phyloP scores from a whole-genome alignment of 1,140 invertebrate genomes.

The Pseudomyrmex concolor region DNA sequence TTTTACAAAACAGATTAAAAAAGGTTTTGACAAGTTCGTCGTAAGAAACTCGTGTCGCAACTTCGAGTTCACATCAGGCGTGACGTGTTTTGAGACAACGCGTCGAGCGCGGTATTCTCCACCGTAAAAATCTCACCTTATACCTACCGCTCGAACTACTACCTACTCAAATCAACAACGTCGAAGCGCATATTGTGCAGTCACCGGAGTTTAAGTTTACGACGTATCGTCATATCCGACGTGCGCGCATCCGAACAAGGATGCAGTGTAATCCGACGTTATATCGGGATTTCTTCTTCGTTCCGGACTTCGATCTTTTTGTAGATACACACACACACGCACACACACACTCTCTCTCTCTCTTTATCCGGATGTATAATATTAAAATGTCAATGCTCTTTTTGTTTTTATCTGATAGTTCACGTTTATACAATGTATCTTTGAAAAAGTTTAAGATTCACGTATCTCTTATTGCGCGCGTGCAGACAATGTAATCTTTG shows the following conservation, averaged over 20 bases:
- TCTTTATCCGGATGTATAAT: not conserved
- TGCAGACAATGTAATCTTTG: not conserved
- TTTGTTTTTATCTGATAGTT: not conserved
- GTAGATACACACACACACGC: not conserved
- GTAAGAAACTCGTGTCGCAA: not conserved
- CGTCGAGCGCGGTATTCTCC: not conserved
- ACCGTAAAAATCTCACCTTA: conserved; percentile 30
- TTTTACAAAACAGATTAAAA: not conserved
- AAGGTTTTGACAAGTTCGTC: too few relatives aligned
- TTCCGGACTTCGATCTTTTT: conserved; percentile 8
- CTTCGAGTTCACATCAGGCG: not conserved
- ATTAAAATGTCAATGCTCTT: not conserved
- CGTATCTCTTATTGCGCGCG: not conserved
- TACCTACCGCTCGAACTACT: conserved; percentile 18
- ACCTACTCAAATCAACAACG: conserved; percentile 25
- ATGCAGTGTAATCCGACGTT: conserved; percentile 32
- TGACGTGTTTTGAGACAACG: not conserved
- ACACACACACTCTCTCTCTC: too few relatives aligned
- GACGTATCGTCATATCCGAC: conserved; percentile 48
- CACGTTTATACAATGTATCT: not conserved
- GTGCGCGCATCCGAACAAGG: conserved; percentile 25
- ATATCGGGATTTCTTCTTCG: conserved; percentile 40
- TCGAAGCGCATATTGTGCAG: conserved; percentile 32
- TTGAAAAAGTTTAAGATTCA: not conserved
- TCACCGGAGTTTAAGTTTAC: conserved; percentile 60